Evolutionary conservation across 2,797 vertebrate genomes (phyloP).

Genomic region (Fundulus diaphanus): DNA sequence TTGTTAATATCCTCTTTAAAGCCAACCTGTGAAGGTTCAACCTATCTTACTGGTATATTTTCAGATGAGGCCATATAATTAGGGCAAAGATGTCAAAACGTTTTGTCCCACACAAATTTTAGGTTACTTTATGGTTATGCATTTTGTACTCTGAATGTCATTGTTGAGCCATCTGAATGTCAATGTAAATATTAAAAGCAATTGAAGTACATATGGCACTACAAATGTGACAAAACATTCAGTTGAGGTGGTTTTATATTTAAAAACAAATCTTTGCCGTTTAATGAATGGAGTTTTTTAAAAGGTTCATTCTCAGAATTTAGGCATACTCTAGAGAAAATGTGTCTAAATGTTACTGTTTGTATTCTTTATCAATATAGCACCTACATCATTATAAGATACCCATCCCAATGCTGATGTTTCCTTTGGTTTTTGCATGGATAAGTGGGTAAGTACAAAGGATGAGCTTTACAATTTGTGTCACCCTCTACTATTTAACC

Average conservation of each 20-base stretch:
- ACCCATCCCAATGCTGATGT: neutral
- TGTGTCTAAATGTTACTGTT: no score
- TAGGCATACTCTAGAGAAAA: no score
- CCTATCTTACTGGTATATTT: conserved; percentile 32
- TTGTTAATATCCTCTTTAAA: conserved; percentile 18
- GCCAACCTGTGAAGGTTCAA: conserved; percentile 19
- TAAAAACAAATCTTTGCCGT: neutral
- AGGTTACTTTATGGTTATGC: neutral
- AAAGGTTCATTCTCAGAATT: neutral
- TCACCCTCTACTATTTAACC: no score
- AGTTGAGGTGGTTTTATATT: no score
- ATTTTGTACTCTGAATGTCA: neutral
- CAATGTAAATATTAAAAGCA: neutral
- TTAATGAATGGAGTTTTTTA: neutral
- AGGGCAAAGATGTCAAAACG: neutral
- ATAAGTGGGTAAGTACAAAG: no score
- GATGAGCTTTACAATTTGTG: neutral
- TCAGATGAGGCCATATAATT: conserved; percentile 36
- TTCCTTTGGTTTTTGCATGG: neutral
- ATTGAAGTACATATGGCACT: no score
- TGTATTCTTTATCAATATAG: neutral
- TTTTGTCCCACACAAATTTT: neutral
- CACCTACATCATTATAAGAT: neutral
- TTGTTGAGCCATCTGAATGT: neutral
- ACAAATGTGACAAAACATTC: no score